Evolutionary conservation across 2,888 invertebrate species (phyloP).

Genomic region (Meta bourneti): DNA sequence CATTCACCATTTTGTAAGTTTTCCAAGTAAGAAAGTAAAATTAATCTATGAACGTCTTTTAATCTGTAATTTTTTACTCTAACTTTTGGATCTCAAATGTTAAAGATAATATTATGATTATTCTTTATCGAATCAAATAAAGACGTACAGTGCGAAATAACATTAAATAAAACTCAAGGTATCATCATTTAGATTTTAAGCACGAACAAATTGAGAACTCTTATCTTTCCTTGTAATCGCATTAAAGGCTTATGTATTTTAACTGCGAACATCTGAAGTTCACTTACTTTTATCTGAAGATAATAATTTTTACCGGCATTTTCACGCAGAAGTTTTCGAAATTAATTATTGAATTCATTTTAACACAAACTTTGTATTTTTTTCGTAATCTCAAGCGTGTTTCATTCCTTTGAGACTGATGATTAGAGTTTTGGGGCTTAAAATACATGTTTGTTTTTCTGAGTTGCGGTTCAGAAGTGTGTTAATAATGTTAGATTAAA

Average conservation of each 20-base stretch:
- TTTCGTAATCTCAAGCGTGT: not conserved
- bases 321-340: constrained; percentile 5
- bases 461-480: not conserved
- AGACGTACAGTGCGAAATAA: not conserved
- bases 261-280: constrained; percentile 31
- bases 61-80: not conserved
- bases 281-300: constrained; percentile 29
- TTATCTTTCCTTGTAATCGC: constrained; percentile 48
- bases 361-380: not conserved
- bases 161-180: not conserved
- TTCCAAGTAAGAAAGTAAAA: not conserved
- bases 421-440: not conserved
- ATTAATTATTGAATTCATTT: constrained; percentile 39
- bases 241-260: constrained; percentile 54
- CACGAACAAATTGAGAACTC: constrained; percentile 32
- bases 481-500: not conserved
- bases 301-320: constrained; percentile 31
- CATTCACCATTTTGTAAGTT: not conserved
- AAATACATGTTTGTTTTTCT: not conserved
- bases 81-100: not conserved
- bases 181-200: constrained; percentile 13
- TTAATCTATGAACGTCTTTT: not conserved
- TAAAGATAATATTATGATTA: no score
- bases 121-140: not conserved
- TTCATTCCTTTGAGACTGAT: constrained; percentile 1